These are phyloP conservation scores for Psilopsiagon aymara DNA, from an alignment of 2,113 vertebrate species.

Conservation along the genomic window DNA sequence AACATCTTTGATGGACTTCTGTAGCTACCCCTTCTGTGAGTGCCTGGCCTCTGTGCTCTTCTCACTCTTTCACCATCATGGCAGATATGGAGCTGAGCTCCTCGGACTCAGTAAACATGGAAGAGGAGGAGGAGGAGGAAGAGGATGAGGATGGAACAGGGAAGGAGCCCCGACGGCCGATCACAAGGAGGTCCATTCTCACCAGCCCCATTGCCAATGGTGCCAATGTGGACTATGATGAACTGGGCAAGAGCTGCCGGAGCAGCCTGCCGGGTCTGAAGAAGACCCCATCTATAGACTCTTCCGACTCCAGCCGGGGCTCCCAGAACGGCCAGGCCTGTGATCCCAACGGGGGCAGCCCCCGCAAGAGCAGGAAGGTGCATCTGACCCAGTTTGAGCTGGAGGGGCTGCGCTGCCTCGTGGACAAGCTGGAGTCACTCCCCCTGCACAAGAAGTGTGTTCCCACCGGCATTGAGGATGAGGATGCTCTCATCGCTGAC, in stretches of 20 bases:
- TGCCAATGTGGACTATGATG: conserved; percentile 77
- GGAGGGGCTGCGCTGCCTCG: conserved; percentile 91
- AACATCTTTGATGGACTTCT: not conserved
- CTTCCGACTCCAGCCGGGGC: conserved; percentile 74
- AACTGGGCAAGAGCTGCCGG: conserved; percentile 73
- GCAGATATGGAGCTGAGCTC: conserved; percentile 81
- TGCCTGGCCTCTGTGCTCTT: not conserved
- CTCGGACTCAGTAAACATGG: conserved; percentile 71
- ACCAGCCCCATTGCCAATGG: conserved; percentile 80
- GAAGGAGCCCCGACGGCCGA: conserved; percentile 71
- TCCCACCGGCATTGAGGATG: conserved; percentile 88
- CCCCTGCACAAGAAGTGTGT: conserved; percentile 93
- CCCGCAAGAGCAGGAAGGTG: conserved; percentile 74
- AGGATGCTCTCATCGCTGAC: conserved; percentile 87
- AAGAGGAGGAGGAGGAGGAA: conserved; percentile 70
- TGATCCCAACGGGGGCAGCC: conserved; percentile 69
- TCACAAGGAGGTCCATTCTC: conserved; percentile 72
- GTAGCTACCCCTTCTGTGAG: not conserved
- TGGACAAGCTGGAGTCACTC: conserved; percentile 92
- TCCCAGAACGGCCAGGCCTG: conserved; percentile 80
- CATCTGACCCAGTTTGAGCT: conserved; percentile 91
- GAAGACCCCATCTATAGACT: conserved; percentile 76
- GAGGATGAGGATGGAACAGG: conserved; percentile 62
- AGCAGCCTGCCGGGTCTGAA: conserved; percentile 74
- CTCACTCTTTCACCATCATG: not conserved